Evolutionary conservation across 2,888 invertebrate genomes (phyloP).

Genomic region (Yponomeuta plumbellus): DNA sequence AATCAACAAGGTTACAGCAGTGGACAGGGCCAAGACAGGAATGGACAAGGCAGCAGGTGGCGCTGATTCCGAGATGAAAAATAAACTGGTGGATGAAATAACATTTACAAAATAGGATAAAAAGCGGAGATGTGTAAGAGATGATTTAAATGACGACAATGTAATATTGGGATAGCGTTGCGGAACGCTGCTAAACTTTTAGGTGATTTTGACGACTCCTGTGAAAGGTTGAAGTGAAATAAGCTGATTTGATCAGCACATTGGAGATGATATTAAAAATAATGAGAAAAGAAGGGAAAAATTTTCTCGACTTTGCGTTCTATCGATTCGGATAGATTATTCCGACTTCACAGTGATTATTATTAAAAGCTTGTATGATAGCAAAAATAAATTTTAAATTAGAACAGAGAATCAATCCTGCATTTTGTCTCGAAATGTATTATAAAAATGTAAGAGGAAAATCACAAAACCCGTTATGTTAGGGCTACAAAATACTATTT

Average conservation of each 20-base stretch:
- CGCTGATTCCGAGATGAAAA: conserved; percentile 1
- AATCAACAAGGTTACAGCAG: conserved; percentile 23
- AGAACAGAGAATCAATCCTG: too few relatives aligned
- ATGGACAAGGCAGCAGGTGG: conserved; percentile 16
- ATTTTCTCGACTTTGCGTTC: too few relatives aligned
- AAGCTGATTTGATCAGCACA: neutral
- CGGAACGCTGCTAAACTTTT: neutral
- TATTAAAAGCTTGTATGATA: too few relatives aligned
- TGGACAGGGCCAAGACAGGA: conserved; percentile 23
- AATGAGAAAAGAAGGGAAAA: too few relatives aligned
- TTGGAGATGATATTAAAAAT: too few relatives aligned
- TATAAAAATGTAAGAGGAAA: too few relatives aligned
- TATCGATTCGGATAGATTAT: too few relatives aligned
- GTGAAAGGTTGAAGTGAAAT: neutral
- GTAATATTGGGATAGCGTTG: neutral
- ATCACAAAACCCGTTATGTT: too few relatives aligned
- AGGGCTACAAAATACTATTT: too few relatives aligned
- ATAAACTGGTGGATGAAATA: neutral
- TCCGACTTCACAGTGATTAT: too few relatives aligned
- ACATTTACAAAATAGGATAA: neutral
- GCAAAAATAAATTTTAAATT: too few relatives aligned
- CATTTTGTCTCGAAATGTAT: too few relatives aligned
- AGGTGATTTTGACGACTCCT: conserved; percentile 2
- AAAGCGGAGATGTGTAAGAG: neutral
- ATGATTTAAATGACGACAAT: neutral